Evolutionary conservation across 2,113 vertebrate species (phyloP), one percentile per base, ranked within the genome.

Genomic region (Pseudorectes ferrugineus): DNA sequence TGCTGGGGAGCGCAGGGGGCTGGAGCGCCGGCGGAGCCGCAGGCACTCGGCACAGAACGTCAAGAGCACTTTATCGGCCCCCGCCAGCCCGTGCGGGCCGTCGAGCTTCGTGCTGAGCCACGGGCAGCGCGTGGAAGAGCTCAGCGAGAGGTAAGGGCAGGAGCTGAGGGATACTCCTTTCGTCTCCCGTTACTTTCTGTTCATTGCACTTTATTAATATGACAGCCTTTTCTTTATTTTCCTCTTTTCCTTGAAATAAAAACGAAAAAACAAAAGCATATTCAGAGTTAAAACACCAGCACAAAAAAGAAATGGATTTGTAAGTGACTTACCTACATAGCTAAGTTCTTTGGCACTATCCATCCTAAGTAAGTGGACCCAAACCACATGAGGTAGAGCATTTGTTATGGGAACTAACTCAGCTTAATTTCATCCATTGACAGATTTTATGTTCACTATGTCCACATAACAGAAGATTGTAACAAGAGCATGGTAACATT

Each of bases 21-120:
- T 99, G 52, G 99, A 99, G 95, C 98, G 99, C 35, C 97, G 99
- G 35, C 98, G 99, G 72, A 99, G 99, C 96, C 98, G 99, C 67
- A 98, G 99, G 89, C 99, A 99, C 96, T 99, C 99, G 0, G 98
- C 99, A 19, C 99, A 99, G 96, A 99, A 76, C 0, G 21, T 89
- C 91, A 98, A 97, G 96, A 98, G 98, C 75, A 97, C 98, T 20
- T 81, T 98, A 26, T 99, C 99, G 0, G 98, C 98, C 52, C 99
- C 99, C 1, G 97, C 98, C 4, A 99, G 99, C 15, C 99, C 99
- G 2, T 98, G 98, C 58, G 80, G 96, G 52, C 98, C 95, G 28
- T 81, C 95, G 5, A 57, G 94, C 96, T 98, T 98, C 94, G 87
- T 96, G 78, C 85, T 97, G 15, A 97, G 97, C 51, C 97, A 98